phyloP scores from a whole-genome alignment of 2,888 invertebrate species.

The Scrobipalpa atriplicella region DNA sequence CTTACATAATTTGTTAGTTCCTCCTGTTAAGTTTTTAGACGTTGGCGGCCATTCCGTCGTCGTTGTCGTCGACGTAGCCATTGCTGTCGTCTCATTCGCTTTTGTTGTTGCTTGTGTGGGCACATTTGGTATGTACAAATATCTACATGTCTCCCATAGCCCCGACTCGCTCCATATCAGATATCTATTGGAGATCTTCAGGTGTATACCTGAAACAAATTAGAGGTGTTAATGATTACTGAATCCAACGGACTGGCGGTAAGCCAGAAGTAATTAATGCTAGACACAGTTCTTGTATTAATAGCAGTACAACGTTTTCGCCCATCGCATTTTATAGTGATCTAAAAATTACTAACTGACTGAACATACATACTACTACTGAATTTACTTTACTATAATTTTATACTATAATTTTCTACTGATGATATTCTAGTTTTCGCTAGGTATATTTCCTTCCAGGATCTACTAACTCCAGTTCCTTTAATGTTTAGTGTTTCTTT shows the following conservation, averaged over 20 bases:
- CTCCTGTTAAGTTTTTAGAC: neutral
- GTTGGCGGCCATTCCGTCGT: neutral
- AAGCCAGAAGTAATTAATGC: neutral
- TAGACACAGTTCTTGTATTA: neutral
- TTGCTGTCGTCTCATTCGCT: constrained; percentile 40
- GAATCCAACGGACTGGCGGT: neutral
- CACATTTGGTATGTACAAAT: constrained; percentile 62
- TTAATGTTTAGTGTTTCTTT: neutral
- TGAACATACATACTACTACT: too few relatives aligned
- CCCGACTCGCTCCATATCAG: constrained; percentile 87
- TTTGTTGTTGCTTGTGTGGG: constrained; percentile 32
- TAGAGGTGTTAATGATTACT: constrained; percentile 11
- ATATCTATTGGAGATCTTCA: constrained; percentile 77
- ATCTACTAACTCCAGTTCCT: too few relatives aligned
- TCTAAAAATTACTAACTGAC: too few relatives aligned
- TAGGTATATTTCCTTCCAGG: too few relatives aligned
- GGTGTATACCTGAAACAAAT: constrained; percentile 78
- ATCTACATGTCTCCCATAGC: constrained; percentile 85
- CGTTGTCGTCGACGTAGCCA: constrained; percentile 30
- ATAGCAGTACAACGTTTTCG: too few relatives aligned
- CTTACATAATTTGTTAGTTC: neutral
- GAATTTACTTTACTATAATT: too few relatives aligned
- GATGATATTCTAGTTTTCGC: too few relatives aligned
- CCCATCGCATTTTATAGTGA: too few relatives aligned
- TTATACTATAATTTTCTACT: too few relatives aligned